A percentile compares a stretch with the other conserved stretches of the same genome.
These are phyloP conservation scores for Anthophora plumipes DNA, from an alignment of 2,888 invertebrate genomes.

Conservation along the genomic window DNA sequence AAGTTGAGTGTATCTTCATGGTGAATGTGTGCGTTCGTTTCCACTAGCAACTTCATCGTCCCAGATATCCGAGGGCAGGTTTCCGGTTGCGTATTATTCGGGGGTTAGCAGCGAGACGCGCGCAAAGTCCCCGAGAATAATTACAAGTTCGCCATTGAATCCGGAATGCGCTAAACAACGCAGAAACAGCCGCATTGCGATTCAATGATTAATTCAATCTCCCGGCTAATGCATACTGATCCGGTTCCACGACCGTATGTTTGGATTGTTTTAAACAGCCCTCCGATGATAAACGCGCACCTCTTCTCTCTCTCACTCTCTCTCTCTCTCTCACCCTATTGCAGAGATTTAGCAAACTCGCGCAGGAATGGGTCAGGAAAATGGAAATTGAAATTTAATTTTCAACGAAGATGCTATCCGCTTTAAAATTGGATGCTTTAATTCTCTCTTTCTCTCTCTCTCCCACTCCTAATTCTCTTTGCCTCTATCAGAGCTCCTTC, in stretches of 20 bases:
- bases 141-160: constrained; percentile 68
- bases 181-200: constrained; percentile 54
- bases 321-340: too few species aligned
- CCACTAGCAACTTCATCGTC: constrained; percentile 48
- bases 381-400: background rate
- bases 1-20: constrained; percentile 46
- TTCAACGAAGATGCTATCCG: background rate
- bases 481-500: too few species aligned
- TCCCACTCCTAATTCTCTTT: too few species aligned
- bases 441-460: background rate
- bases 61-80: constrained; percentile 51
- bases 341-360: background rate
- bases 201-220: constrained; percentile 66
- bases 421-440: background rate
- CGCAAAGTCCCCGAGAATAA: constrained; percentile 59
- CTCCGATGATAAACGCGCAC: constrained; percentile 11
- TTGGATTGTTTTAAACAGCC: constrained; percentile 26
- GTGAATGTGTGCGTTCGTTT: constrained; percentile 21
- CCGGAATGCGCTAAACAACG: constrained; percentile 59
- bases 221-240: constrained; percentile 43
- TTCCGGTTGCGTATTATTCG: constrained; percentile 41
- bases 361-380: background rate
- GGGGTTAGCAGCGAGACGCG: constrained; percentile 29
- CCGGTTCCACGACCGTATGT: background rate
- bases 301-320: too few species aligned